phyloP scores from a whole-genome alignment of 2,113 vertebrate genomes.

The Grammomys surdaster region DNA sequence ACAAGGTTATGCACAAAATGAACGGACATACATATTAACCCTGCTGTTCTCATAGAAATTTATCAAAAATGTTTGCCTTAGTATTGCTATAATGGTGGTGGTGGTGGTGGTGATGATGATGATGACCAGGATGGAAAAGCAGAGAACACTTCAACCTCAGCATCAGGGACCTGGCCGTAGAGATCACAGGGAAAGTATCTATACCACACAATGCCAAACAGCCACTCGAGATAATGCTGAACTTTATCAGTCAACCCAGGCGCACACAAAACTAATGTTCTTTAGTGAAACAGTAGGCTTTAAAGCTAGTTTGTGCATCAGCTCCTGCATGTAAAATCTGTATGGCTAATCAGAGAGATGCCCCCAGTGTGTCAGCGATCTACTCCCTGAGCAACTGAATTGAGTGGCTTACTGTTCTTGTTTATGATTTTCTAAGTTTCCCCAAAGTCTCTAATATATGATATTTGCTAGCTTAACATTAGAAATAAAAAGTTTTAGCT shows the following conservation, averaged over 20 bases:
- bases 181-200: neutral
- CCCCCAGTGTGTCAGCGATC: neutral
- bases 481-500: slow-evolving; percentile 48
- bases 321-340: neutral
- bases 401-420: slow-evolving; percentile 1
- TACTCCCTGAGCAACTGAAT: neutral
- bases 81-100: neutral
- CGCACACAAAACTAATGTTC: neutral
- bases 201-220: neutral
- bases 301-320: neutral
- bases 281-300: neutral
- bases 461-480: neutral
- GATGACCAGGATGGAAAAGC: neutral
- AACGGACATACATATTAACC: neutral
- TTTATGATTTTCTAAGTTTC: slow-evolving; percentile 37
- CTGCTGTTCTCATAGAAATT: neutral
- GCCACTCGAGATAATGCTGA: neutral
- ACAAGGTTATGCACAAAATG: neutral
- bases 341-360: neutral
- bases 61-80: slow-evolving; percentile 29
- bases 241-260: neutral
- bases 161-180: neutral
- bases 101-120: no score
- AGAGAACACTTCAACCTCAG: slow-evolving; percentile 24
- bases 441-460: slow-evolving; percentile 35